These are phyloP conservation scores for Poecilia gillii DNA, from an alignment of 2,797 vertebrate species.

Conservation along the genomic window DNA sequence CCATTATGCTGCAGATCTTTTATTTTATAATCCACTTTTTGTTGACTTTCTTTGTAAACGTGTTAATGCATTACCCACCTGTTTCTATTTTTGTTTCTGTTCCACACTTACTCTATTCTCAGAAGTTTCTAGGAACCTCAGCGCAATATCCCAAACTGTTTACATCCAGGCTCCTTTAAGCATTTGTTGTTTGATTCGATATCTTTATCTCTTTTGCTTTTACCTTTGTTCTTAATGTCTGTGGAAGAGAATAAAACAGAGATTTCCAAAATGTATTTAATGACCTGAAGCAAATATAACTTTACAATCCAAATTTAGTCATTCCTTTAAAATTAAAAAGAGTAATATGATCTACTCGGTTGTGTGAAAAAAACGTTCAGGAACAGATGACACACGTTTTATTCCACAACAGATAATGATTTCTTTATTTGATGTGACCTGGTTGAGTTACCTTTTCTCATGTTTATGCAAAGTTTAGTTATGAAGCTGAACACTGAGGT, in stretches of 20 bases:
- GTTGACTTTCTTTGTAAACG: constrained; percentile 52
- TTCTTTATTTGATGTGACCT: background rate
- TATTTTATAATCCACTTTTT: constrained; percentile 36
- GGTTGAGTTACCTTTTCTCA: background rate
- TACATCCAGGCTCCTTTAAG: background rate
- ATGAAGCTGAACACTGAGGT: background rate
- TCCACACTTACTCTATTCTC: background rate
- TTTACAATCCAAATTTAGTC: background rate
- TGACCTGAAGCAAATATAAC: background rate
- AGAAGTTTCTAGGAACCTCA: background rate
- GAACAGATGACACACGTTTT: background rate
- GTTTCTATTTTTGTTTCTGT: constrained; percentile 48
- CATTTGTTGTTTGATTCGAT: background rate
- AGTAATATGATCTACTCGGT: background rate
- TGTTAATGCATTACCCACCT: constrained; percentile 40
- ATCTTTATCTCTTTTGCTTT: background rate
- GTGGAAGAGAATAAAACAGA: background rate
- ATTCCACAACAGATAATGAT: background rate
- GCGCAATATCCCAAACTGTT: background rate
- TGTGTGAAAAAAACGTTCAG: background rate
- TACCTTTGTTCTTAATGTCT: constrained; percentile 12
- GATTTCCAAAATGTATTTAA: background rate
- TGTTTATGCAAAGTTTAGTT: background rate
- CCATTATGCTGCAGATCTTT: constrained; percentile 42
- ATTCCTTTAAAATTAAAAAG: background rate